Conservation (phyloP, 1,140 invertebrate genomes). For the Cheumatopsyche charites region DNA sequence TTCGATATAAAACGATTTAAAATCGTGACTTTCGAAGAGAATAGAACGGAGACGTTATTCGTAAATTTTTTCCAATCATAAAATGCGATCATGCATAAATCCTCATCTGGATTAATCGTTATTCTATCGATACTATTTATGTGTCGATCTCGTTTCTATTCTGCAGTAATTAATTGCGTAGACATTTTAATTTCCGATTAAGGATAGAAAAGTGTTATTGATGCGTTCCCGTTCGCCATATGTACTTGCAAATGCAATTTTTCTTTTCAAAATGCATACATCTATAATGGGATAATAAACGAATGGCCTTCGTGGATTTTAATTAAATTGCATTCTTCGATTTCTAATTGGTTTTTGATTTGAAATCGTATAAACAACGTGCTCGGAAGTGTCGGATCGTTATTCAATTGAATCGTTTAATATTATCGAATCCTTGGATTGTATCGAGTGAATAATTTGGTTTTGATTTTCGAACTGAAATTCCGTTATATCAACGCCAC, state of each 20-base stretch:
- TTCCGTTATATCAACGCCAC: too few species aligned
- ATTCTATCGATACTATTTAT: neutral
- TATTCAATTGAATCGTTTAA: too few species aligned
- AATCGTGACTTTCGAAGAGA: neutral
- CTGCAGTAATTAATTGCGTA: neutral
- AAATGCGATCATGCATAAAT: neutral
- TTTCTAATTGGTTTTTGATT: slow-evolving; percentile 8
- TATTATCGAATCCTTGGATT: too few species aligned
- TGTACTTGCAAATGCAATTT: too few species aligned
- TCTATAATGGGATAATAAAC: neutral
- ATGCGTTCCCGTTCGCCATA: too few species aligned
- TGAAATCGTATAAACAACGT: neutral
- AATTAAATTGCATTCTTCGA: neutral
- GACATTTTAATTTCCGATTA: too few species aligned
- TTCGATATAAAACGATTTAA: neutral
- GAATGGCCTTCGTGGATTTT: neutral
- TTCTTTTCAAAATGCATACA: too few species aligned
- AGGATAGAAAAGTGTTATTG: too few species aligned
- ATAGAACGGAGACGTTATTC: neutral
- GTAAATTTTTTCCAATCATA: slow-evolving; percentile 4
- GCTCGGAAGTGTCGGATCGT: neutral
- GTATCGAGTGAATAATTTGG: too few species aligned
- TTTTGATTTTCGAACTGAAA: too few species aligned
- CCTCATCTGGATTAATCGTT: neutral
- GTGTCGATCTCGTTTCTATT: neutral